Evolutionary conservation across 2,888 invertebrate genomes (phyloP).

Genomic region (Spilosoma lubricipeda): DNA sequence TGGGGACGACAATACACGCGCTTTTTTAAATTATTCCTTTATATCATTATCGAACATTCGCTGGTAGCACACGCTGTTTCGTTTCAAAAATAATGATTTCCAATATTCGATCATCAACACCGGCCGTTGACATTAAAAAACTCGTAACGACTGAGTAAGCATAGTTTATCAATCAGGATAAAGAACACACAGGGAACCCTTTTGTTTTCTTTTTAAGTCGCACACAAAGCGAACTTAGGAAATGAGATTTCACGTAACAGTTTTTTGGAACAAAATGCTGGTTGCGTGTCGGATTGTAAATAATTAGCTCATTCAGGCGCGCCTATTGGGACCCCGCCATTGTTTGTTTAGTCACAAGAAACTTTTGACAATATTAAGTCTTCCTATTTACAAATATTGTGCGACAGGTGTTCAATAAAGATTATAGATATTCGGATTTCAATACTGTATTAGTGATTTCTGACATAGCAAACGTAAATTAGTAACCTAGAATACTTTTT

Average conservation of each 20-base stretch:
- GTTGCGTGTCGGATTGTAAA: conserved; percentile 84
- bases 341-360: conserved; percentile 75
- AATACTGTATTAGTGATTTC: background rate
- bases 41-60: conserved; percentile 66
- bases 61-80: conserved; percentile 46
- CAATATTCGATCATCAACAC: conserved; percentile 38
- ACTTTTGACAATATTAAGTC: conserved; percentile 66
- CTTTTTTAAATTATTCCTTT: conserved; percentile 77
- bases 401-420: conserved; percentile 27
- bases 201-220: conserved; percentile 68
- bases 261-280: conserved; percentile 75
- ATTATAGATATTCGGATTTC: conserved; percentile 5
- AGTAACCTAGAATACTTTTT: background rate
- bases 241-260: conserved; percentile 84
- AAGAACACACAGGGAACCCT: conserved; percentile 66
- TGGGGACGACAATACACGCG: conserved; percentile 51
- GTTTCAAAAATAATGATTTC: conserved; percentile 54
- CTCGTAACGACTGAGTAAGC: conserved; percentile 56
- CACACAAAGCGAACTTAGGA: conserved; percentile 80
- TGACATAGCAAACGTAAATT: background rate
- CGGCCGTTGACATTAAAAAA: conserved; percentile 47
- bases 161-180: conserved; percentile 60
- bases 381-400: conserved; percentile 58
- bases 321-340: conserved; percentile 74
- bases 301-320: conserved; percentile 82